phyloP scores from a whole-genome alignment of 2,797 vertebrate genomes.

The Alfaro cultratus region DNA sequence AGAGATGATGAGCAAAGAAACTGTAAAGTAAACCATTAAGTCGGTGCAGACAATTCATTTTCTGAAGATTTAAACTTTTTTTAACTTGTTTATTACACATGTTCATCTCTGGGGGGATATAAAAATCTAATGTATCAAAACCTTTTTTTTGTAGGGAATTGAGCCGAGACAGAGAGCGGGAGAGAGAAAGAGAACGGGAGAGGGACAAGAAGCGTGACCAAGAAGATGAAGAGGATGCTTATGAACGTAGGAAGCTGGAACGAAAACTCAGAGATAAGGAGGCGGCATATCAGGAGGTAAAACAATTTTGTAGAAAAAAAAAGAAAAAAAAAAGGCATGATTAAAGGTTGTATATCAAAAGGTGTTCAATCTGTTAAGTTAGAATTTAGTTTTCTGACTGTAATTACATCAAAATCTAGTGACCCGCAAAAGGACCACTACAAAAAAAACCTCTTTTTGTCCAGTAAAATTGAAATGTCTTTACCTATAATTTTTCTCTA shows the following conservation, averaged over 20 bases:
- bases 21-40: background rate
- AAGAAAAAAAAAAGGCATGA: background rate
- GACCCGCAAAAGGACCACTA: background rate
- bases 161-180: conserved; percentile 80
- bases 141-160: conserved; percentile 78
- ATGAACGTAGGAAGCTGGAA: conserved; percentile 95
- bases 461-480: background rate
- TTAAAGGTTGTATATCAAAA: background rate
- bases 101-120: background rate
- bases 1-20: background rate
- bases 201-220: conserved; percentile 96
- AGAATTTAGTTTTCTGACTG: background rate
- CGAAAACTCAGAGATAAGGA: conserved; percentile 97
- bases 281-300: conserved; percentile 97
- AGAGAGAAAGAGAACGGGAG: conserved; percentile 81
- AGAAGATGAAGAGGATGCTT: conserved; percentile 96
- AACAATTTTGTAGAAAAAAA: background rate
- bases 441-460: background rate
- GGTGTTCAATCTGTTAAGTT: background rate
- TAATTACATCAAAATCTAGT: background rate
- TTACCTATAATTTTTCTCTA: background rate
- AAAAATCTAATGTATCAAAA: background rate
- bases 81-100: background rate
- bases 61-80: background rate
- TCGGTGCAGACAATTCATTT: background rate